Conservation (phyloP, 2,888 invertebrate genomes). For the Drosophila mayaguana region DNA sequence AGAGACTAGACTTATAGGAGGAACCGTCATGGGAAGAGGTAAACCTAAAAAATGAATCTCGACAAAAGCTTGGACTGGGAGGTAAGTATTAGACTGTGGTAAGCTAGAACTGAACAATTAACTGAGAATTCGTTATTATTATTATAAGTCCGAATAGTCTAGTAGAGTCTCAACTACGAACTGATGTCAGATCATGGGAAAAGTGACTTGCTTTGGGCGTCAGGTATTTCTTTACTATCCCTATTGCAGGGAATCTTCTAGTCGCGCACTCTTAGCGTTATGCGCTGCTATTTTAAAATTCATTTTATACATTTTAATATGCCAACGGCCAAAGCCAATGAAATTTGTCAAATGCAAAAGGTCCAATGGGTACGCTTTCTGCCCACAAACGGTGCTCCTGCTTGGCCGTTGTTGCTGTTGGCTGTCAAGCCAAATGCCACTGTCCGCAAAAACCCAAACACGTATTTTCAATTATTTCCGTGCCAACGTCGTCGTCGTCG, state of each 20-base stretch:
- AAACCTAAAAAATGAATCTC: no score
- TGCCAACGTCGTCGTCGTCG: conserved; percentile 58
- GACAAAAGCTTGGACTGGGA: no score
- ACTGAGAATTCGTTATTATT: no score
- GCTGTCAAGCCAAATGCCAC: conserved; percentile 63
- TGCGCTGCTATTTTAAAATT: conserved; percentile 59
- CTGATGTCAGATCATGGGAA: no score
- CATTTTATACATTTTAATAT: conserved; percentile 73
- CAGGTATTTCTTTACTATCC: neutral
- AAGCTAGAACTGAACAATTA: no score
- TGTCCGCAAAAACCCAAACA: conserved; percentile 80
- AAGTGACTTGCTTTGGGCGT: no score
- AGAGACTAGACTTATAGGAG: no score
- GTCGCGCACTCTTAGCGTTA: neutral
- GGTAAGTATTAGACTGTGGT: no score
- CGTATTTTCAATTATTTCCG: conserved; percentile 83
- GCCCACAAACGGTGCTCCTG: conserved; percentile 49
- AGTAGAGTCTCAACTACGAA: no score
- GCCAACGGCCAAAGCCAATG: conserved; percentile 49
- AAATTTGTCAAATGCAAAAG: conserved; percentile 66
- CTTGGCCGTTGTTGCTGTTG: conserved; percentile 26
- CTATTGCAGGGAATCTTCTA: neutral
- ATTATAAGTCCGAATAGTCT: no score
- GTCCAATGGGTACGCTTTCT: conserved; percentile 24
- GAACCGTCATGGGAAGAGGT: no score